Conservation (phyloP, 2,113 vertebrate species). For the Todiramphus saurophagus region DNA sequence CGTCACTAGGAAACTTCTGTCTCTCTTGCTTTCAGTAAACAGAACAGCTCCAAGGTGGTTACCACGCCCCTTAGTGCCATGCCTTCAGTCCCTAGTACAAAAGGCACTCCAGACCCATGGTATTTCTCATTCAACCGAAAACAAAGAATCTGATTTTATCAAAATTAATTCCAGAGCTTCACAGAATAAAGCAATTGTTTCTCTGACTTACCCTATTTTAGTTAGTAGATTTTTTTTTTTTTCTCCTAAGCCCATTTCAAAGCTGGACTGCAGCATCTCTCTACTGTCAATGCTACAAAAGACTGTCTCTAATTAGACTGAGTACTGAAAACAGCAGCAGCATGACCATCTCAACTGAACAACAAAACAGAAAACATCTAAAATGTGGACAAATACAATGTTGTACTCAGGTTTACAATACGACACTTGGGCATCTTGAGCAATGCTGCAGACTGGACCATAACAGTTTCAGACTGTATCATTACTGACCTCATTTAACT, state of each 20-base stretch:
- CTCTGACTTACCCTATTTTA: conserved; percentile 8
- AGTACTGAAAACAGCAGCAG: neutral
- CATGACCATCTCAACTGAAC: neutral
- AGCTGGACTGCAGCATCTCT: conserved; percentile 4
- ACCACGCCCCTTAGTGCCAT: neutral
- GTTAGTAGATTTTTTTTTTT: neutral
- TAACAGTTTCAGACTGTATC: neutral
- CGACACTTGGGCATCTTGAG: neutral
- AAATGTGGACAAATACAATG: neutral
- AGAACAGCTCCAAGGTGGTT: neutral
- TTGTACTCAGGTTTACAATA: neutral
- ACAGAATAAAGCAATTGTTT: conserved; percentile 49
- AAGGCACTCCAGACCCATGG: neutral
- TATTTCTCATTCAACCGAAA: conserved; percentile 34
- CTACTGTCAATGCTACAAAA: neutral
- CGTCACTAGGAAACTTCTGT: neutral
- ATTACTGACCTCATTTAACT: neutral
- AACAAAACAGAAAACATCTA: neutral
- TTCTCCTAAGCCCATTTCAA: neutral
- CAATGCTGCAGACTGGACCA: neutral
- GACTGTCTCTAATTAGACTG: conserved; percentile 16
- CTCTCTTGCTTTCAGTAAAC: neutral
- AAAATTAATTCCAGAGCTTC: conserved; percentile 39
- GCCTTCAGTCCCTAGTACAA: neutral
- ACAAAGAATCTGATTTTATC: conserved; percentile 54